Evolutionary conservation across 1,140 invertebrate genomes (phyloP), one percentile per base, ranked within the genome.

Genomic region (Fopius arisanus): DNA sequence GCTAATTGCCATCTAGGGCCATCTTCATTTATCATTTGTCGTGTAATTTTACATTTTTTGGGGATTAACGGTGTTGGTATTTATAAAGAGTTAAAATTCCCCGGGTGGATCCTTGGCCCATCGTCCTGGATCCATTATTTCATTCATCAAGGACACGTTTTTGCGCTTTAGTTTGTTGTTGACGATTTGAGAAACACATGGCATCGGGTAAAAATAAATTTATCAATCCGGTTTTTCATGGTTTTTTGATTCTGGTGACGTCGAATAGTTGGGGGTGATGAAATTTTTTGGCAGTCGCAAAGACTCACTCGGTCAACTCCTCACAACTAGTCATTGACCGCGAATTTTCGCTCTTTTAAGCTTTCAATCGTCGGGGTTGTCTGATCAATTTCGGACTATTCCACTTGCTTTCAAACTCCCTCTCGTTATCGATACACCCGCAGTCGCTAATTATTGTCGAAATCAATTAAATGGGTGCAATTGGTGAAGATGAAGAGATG

Each of bases 1-100:
- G 63, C 40, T 67, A 51, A 67, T 69, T 74, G 65, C 5, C 7
- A 28, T n/a, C n/a, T 72, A 68, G 48, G 40, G 70, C 63, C 70
- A 69, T 72, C 51, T n/a, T 66, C 21, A 14, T n/a, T 9, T 70
- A 19, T 40, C 23, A 33, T 6, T 23, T 62, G 19, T 59, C 54
- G 54, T 59, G 23, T 4, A 26, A 23, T 59, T 26, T 26, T 10
- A 23, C 14, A 68, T 41, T 41, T 48, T 23, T 41, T 43, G 9
- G 28, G 9, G 19, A 26, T 68, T 3, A 14, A 19, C 1, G n/a
- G 2, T 41, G n/a, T 16, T 4, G 16, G 63, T 3, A 66, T 66
- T 33, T 37, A 31, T 33, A 14, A 3, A 19, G 37, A n/a, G 37
- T 29, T 19, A 3, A 9, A 62, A 33, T 16, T n/a, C 43, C 7